Conservation (phyloP, 2,797 vertebrate species). For the Phyllotis vaccarum region DNA sequence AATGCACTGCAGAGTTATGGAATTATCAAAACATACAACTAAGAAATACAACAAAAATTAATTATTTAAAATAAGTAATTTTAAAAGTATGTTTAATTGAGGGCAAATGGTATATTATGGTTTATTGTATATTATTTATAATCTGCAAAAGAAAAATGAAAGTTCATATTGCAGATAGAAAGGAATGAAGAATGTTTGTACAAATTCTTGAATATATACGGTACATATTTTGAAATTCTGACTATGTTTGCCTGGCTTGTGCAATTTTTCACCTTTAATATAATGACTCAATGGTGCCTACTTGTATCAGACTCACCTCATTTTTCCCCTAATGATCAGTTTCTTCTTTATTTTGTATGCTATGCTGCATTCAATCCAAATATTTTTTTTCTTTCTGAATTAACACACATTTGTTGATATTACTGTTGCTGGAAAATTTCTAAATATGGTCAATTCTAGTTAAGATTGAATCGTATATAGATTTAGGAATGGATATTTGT, state of each 20-base stretch:
- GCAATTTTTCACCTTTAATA: background rate
- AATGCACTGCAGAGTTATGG: background rate
- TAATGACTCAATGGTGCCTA: background rate
- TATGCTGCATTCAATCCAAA: rapidly evolving
- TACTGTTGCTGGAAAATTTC: background rate
- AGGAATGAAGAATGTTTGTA: background rate
- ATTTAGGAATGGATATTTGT: background rate
- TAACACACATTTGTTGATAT: background rate
- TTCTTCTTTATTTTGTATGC: background rate
- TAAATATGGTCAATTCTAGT: background rate
- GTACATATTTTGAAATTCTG: background rate
- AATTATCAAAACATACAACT: background rate
- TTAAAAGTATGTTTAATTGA: background rate
- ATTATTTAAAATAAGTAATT: background rate
- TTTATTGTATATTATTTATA: background rate
- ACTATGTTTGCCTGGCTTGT: background rate
- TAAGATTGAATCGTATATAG: constrained; percentile 28
- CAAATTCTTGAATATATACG: background rate
- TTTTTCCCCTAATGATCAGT: background rate
- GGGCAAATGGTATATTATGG: background rate
- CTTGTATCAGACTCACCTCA: background rate
- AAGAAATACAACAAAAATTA: background rate
- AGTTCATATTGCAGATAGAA: background rate
- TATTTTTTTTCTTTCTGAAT: background rate
- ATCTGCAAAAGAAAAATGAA: background rate